Evolutionary conservation across 2,888 invertebrate genomes (phyloP), one percentile per base, ranked within the genome.

Genomic region (Hartigia nigra): DNA sequence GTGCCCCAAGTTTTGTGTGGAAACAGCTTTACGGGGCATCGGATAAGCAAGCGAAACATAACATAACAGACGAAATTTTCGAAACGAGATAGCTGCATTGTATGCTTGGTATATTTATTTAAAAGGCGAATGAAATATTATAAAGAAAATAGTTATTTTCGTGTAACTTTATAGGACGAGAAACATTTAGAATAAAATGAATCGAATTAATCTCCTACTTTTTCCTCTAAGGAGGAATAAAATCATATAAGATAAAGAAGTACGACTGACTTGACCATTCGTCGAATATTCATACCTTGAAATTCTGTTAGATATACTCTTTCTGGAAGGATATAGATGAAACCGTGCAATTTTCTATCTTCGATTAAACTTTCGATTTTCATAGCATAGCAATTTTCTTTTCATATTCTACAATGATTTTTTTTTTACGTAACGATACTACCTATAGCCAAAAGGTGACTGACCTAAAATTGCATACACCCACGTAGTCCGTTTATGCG

Each of bases 401-500:
- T 14, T 39, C 14, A 14, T 39, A 39, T 14, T 39, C 12, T 1
- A 39, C 12, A 39, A 14, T 4, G 14, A 39, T 39, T 39, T 39
- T 39, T n/a, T 4, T 39, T 39, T 14, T 14, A 39, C 39, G 37
- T 39, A 12, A 39, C 39, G 4, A 12, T 39, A 14, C 12, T 39
- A 39, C 55, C 55, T 23, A 5, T 23, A 23, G 55, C 9, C 23
- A 23, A 5, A 23, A 23, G 55, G 55, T 55, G 55, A 55, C 23
- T 55, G 82, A 81, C 82, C 82, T 83, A 83, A 86, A 87, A 87
- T 86, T 88, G 85, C 83, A 82, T 84, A 81, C 82, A 81, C 84
- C 85, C 86, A 87, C 87, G 87, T 88, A 86, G 83, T 83, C 84
- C 86, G 84, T 87, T 86, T 86, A 87, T 85, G 86, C 84, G 83